Conservation (phyloP, 2,113 vertebrate genomes). For the Sigmodon hispidus region DNA sequence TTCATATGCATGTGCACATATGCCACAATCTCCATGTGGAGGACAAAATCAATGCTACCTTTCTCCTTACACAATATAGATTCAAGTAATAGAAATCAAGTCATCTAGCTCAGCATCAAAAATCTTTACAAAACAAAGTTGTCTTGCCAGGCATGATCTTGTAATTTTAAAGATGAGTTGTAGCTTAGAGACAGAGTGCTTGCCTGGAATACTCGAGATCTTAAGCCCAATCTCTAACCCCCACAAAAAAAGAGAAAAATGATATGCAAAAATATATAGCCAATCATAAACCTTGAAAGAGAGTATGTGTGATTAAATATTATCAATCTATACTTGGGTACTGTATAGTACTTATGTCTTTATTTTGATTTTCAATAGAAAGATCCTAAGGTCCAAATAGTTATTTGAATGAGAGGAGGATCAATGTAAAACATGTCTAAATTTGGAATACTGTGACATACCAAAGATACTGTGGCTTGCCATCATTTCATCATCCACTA, state of each 20-base stretch:
- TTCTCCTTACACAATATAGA: background rate
- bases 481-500: background rate
- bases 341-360: background rate
- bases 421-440: background rate
- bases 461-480: background rate
- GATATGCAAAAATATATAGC: background rate
- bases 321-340: constrained; percentile 4
- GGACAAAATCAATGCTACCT: background rate
- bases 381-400: background rate
- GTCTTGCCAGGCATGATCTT: background rate
- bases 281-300: background rate
- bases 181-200: background rate
- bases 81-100: background rate
- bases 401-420: background rate
- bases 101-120: background rate
- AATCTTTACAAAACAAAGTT: background rate
- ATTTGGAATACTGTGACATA: background rate
- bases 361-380: background rate
- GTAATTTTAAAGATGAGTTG: constrained; percentile 25
- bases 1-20: background rate
- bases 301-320: background rate
- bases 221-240: background rate
- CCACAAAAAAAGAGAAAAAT: background rate
- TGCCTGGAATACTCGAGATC: background rate
- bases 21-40: background rate